Evolutionary conservation across 35 echinoderm and acorn worm species (phyloP).

Genomic region (Ophioderma brevispina): DNA sequence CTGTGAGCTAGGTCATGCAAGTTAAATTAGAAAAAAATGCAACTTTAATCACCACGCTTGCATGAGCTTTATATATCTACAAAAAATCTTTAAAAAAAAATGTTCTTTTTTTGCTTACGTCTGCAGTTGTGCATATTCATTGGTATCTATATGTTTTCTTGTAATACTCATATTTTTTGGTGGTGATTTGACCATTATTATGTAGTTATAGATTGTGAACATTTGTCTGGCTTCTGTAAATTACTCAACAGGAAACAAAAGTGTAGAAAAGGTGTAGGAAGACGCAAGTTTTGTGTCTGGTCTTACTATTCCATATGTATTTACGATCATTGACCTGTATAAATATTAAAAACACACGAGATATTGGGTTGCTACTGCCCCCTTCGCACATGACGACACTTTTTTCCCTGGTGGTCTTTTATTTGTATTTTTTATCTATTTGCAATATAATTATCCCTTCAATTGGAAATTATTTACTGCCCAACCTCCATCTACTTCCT

Average conservation of each 20-base stretch:
- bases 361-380: not conserved
- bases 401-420: too few species aligned
- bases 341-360: not conserved
- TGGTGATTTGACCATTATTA: not conserved
- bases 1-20: too few species aligned
- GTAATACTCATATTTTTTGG: not conserved
- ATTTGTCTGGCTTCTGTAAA: conserved; percentile 1
- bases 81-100: not conserved
- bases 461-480: too few species aligned
- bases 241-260: not conserved
- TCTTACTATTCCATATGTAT: not conserved
- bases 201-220: not conserved
- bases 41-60: too few species aligned
- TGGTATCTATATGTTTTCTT: not conserved
- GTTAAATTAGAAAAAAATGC: too few species aligned
- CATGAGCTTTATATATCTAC: too few species aligned
- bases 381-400: not conserved
- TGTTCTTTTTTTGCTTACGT: not conserved
- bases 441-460: too few species aligned
- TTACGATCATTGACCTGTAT: not conserved
- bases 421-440: too few species aligned
- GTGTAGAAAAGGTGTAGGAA: not conserved
- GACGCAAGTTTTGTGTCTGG: not conserved
- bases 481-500: too few species aligned
- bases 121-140: not conserved